These are phyloP conservation scores for Myzus persicae DNA, from an alignment of 1,140 invertebrate genomes.

Conservation along the genomic window DNA sequence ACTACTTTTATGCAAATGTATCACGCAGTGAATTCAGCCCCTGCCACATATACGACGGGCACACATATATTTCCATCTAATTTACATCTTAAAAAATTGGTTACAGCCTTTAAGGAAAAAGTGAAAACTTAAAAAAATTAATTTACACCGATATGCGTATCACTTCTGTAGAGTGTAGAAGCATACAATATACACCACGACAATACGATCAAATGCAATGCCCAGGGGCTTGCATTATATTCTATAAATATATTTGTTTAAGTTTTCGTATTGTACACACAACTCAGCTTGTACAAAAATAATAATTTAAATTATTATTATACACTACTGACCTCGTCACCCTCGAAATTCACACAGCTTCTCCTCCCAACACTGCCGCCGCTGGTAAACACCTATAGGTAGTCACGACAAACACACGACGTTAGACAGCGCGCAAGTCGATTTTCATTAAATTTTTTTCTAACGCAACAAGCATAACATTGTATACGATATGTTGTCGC, in stretches of 20 bases:
- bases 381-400: background rate
- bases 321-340: slow-evolving; percentile 8
- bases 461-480: background rate
- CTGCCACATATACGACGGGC: background rate
- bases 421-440: background rate
- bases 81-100: background rate
- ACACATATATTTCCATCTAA: slow-evolving; percentile 4
- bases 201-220: background rate
- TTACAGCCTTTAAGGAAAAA: background rate
- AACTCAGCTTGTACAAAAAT: background rate
- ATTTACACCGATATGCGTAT: background rate
- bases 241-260: background rate
- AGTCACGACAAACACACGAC: background rate
- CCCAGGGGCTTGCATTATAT: background rate
- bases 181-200: background rate
- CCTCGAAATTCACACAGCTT: background rate
- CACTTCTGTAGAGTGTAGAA: background rate
- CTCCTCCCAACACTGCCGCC: background rate
- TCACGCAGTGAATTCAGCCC: background rate
- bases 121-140: background rate
- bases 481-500: background rate
- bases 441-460: background rate
- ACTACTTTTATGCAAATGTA: slow-evolving; percentile 24
- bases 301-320: background rate
- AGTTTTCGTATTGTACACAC: background rate